Base-by-base conservation (phyloP, 1,140 invertebrate species). In the Drosophila serrata region DNA sequence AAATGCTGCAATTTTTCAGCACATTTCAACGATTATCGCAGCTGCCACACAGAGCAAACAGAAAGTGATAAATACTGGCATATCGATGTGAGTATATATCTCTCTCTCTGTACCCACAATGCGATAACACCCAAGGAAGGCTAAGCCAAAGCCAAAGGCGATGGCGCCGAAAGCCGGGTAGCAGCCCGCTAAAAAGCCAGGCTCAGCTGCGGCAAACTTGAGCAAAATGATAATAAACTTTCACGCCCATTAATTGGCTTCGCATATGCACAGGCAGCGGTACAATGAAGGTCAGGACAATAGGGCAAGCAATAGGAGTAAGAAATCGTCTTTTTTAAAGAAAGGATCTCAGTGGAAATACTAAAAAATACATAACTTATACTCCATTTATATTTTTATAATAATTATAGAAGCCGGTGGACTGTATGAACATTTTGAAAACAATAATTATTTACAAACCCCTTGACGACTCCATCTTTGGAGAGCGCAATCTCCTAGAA, bases 171-270 rank as follows among this genome's bases (percentile, higher is more conserved):
- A 68, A 77, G 68, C 45, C 82, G 45, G 62, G 67, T 62, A 86
- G 78, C 45, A 86, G 78, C 45, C 27, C 57, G 53, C 35, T 42
- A 19, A 61, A 43, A 49, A 35, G 62, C 45, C 43, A 27, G 46
- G 40, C 60, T 39, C 68, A 45, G 42, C 58, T 31, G 67, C 33
- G 51, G 58, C 33, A 60, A 69, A 78, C 58, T 82, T 67, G 63
- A 72, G 72, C 76, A 85, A 85, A 55, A 80, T 78, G 70, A 90
- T 90, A 85, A 90, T 90, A 85, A 90, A 90, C 85, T 90, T 90
- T 90, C 85, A 90, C 85, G 85, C 85, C 85, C 85, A 90, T 90
- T 90, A 90, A 90, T 90, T 90, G 85, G 78, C 81, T 75, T 84
- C 73, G 85, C 85, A 70, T 70, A 72, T 70, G 24, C 49, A 70